Conservation (phyloP, 2,888 invertebrate species). For the Acronicta psi region DNA sequence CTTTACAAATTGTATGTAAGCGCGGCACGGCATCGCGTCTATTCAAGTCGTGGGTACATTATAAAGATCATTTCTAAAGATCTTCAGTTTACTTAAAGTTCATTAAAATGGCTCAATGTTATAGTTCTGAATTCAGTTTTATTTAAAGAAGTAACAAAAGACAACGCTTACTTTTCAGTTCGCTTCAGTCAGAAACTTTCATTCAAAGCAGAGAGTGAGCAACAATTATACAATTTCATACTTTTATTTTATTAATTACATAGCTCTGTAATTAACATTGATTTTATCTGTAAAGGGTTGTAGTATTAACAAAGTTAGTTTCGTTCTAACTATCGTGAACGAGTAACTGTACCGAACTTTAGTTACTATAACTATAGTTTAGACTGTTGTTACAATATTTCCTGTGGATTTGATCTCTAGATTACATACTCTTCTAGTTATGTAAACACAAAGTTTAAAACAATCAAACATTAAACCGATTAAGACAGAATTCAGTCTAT, state of each 20-base stretch:
- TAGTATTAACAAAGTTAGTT: slow-evolving; percentile 4
- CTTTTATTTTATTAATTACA: not conserved
- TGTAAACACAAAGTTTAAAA: too few species aligned
- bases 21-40: not conserved
- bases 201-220: not conserved
- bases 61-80: not conserved
- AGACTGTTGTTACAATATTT: too few species aligned
- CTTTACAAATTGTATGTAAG: slow-evolving; percentile 13
- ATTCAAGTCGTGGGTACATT: not conserved
- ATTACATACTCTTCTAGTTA: too few species aligned
- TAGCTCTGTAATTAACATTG: not conserved
- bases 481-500: too few species aligned
- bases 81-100: not conserved
- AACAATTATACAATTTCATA: too few species aligned
- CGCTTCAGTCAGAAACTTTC: not conserved
- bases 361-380: not conserved
- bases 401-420: too few species aligned
- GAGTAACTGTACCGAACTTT: too few species aligned
- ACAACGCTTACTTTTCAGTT: not conserved
- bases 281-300: not conserved
- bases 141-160: not conserved
- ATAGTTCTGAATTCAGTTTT: not conserved
- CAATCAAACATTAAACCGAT: too few species aligned
- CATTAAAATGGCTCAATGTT: slow-evolving; percentile 2
- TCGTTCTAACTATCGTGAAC: not conserved